These are phyloP conservation scores for Nomada fucata DNA, from an alignment of 2,888 invertebrate species.

Conservation along the genomic window DNA sequence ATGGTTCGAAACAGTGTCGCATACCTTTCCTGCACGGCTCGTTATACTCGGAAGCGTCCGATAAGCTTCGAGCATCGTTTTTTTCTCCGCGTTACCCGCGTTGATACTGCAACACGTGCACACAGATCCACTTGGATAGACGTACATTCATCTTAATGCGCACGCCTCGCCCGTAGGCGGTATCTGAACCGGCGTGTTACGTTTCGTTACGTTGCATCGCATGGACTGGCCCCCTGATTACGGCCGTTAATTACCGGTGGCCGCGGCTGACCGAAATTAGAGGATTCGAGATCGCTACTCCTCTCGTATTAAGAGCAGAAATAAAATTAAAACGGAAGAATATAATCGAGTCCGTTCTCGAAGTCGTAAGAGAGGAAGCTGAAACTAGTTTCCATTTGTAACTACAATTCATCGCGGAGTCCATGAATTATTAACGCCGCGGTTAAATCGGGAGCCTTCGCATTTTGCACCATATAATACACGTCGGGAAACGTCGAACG, in stretches of 20 bases:
- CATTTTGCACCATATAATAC: neutral
- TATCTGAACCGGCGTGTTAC: slow-evolving; percentile 52
- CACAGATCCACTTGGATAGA: slow-evolving; percentile 18
- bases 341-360: neutral
- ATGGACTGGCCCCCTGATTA: slow-evolving; percentile 68
- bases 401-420: neutral
- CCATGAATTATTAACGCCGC: neutral
- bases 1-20: slow-evolving; percentile 29
- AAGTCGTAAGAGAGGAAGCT: slow-evolving; percentile 18
- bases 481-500: neutral
- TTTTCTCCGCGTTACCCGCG: neutral
- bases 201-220: slow-evolving; percentile 66
- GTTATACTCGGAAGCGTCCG: slow-evolving; percentile 54
- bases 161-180: slow-evolving; percentile 34
- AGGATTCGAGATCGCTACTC: slow-evolving; percentile 68
- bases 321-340: slow-evolving; percentile 33
- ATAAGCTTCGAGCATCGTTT: slow-evolving; percentile 45
- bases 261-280: slow-evolving; percentile 67
- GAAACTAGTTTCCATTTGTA: neutral
- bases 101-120: slow-evolving; percentile 2
- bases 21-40: slow-evolving; percentile 31
- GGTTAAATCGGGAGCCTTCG: no score
- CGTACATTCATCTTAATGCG: slow-evolving; percentile 49
- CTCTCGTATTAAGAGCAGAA: slow-evolving; percentile 53
- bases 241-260: slow-evolving; percentile 71